phyloP scores from a whole-genome alignment of 2,797 vertebrate species.

The Sebastes miniatus region DNA sequence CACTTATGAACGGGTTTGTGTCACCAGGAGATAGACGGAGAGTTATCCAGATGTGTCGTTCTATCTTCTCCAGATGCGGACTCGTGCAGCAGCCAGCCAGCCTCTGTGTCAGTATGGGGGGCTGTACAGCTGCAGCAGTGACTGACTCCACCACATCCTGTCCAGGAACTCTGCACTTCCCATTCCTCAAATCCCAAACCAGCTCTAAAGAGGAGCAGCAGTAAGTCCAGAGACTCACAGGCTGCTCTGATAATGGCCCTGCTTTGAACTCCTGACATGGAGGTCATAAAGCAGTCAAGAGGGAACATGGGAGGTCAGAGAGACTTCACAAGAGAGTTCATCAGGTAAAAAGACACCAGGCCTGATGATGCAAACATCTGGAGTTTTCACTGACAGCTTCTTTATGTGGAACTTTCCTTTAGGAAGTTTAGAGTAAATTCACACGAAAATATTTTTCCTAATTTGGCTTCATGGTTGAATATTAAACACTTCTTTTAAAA shows the following conservation, averaged over 20 bases:
- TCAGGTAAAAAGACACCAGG: neutral
- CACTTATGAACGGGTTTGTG: neutral
- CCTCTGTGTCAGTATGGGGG: slow-evolving; percentile 5
- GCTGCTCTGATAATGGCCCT: neutral
- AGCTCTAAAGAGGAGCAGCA: neutral
- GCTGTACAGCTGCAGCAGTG: slow-evolving; percentile 26
- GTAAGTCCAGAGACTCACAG: neutral
- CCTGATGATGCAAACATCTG: neutral
- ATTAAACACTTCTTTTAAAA: neutral
- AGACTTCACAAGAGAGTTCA: neutral
- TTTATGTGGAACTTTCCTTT: neutral
- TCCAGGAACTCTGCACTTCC: slow-evolving; percentile 67
- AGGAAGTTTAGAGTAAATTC: neutral
- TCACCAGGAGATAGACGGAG: neutral
- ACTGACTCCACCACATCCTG: slow-evolving; percentile 78
- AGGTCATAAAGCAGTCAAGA: slow-evolving; percentile 23
- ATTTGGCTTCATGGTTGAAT: neutral
- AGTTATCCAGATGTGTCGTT: slow-evolving; percentile 33
- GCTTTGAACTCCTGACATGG: slow-evolving; percentile 27
- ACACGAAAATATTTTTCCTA: neutral
- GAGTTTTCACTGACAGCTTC: neutral
- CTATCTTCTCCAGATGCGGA: slow-evolving; percentile 33
- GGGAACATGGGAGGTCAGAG: neutral
- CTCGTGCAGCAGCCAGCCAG: slow-evolving; percentile 24
- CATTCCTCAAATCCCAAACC: slow-evolving; percentile 65